Percentiles rank a stretch among this genome's conserved stretches.
Conservation (phyloP, 2,113 vertebrate genomes). For the Pterocles burchelli region DNA sequence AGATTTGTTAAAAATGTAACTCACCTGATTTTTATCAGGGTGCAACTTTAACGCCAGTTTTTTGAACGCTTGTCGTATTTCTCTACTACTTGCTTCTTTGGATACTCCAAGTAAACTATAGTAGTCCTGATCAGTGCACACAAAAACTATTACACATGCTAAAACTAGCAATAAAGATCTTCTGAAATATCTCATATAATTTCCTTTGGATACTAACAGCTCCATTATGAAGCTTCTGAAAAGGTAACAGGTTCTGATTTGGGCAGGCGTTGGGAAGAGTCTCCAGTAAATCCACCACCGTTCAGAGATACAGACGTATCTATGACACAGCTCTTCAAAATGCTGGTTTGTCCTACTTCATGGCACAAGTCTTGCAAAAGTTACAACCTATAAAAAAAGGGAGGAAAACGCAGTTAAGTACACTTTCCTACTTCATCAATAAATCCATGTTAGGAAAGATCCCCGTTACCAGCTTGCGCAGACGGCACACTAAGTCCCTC, state of each 20-base stretch:
- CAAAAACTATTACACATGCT: conserved; percentile 62
- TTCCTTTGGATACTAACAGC: conserved; percentile 41
- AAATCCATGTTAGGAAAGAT: rapidly evolving
- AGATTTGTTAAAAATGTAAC: conserved; percentile 40
- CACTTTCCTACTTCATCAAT: background rate
- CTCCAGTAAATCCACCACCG: background rate
- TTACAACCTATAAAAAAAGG: background rate
- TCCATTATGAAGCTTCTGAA: conserved; percentile 64
- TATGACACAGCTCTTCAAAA: background rate
- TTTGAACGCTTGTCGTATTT: conserved; percentile 96
- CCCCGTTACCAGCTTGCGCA: rapidly evolving
- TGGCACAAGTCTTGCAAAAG: background rate
- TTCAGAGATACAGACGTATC: background rate
- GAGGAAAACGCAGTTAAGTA: background rate
- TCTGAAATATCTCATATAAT: conserved; percentile 24
- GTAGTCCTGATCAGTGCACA: conserved; percentile 84
- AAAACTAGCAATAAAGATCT: conserved; percentile 66
- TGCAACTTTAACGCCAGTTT: conserved; percentile 94
- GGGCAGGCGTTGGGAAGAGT: background rate
- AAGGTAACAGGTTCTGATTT: conserved; percentile 1
- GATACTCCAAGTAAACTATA: conserved; percentile 89
- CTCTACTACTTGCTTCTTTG: conserved; percentile 89
- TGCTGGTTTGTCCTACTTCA: conserved; percentile 10
- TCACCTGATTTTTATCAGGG: conserved; percentile 98
- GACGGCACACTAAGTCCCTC: background rate